phyloP scores from a whole-genome alignment of 92 coral and sea anemone species.

The Zoanthus gigantus region DNA sequence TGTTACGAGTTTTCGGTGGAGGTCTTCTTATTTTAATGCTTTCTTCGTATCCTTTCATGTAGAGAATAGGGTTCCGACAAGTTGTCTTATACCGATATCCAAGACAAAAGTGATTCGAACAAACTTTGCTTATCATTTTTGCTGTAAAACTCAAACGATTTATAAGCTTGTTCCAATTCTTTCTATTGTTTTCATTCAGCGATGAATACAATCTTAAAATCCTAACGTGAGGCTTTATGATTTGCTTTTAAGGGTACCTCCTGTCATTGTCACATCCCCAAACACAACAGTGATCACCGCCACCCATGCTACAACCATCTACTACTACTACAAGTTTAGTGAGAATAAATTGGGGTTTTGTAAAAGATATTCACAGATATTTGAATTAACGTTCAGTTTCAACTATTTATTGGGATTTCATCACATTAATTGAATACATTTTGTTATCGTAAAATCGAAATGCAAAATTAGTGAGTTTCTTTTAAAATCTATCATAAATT shows the following conservation, averaged over 20 bases:
- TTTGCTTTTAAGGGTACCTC: slow-evolving; percentile 63
- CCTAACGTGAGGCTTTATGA: slow-evolving; percentile 54
- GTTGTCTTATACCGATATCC: no score
- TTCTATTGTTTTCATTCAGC: neutral
- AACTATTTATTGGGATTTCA: neutral
- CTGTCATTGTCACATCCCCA: slow-evolving; percentile 71
- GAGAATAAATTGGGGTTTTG: neutral
- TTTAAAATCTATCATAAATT: no score
- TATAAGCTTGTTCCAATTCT: slow-evolving; percentile 46
- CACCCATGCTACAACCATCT: neutral
- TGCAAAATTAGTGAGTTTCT: no score
- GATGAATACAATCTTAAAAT: slow-evolving; percentile 44
- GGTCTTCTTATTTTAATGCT: slow-evolving; percentile 59
- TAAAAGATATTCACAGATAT: no score
- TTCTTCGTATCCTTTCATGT: slow-evolving; percentile 67
- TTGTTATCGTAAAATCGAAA: no score
- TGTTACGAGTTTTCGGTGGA: neutral
- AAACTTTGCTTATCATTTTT: no score
- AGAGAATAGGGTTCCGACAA: neutral
- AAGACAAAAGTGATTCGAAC: no score
- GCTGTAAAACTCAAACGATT: slow-evolving; percentile 45
- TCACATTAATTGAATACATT: neutral
- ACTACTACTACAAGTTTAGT: slow-evolving; percentile 15
- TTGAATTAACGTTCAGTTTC: no score
- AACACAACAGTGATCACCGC: slow-evolving; percentile 45